Conservation (phyloP, 2,113 vertebrate species). For the Charadrius vociferus region DNA sequence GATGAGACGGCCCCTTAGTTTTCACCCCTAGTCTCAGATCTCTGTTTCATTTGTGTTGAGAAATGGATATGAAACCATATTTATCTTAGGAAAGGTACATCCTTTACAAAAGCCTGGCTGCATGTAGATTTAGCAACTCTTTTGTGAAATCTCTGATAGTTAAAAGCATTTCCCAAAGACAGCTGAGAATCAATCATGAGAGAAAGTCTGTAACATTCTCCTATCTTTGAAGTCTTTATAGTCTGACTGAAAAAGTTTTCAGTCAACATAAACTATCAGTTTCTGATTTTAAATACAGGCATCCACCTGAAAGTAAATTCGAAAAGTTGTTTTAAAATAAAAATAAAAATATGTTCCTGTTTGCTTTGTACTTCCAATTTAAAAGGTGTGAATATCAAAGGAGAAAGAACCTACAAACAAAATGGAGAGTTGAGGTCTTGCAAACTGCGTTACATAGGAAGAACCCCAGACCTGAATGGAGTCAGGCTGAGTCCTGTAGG, state of each 20-base stretch:
- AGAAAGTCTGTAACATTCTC: background rate
- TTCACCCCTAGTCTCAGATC: background rate
- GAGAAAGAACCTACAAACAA: background rate
- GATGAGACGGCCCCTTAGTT: background rate
- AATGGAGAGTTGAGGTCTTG: background rate
- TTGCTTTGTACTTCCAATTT: background rate
- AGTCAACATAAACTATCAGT: background rate
- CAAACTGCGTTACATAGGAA: background rate
- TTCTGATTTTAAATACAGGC: background rate
- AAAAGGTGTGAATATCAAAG: background rate
- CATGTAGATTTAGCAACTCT: background rate
- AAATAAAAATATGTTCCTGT: background rate
- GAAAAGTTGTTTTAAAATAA: background rate
- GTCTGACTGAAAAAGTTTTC: background rate
- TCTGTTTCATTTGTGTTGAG: background rate
- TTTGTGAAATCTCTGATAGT: background rate
- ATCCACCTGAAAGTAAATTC: background rate
- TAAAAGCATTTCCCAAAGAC: background rate
- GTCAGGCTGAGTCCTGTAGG: background rate
- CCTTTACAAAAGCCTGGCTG: background rate
- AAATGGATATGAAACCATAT: background rate
- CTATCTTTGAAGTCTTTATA: background rate
- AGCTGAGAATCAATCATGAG: slow-evolving; percentile 9
- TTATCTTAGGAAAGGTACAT: background rate
- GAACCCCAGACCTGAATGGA: background rate